Conservation (phyloP, 2,797 vertebrate genomes). For the Thalassophryne amazonica region DNA sequence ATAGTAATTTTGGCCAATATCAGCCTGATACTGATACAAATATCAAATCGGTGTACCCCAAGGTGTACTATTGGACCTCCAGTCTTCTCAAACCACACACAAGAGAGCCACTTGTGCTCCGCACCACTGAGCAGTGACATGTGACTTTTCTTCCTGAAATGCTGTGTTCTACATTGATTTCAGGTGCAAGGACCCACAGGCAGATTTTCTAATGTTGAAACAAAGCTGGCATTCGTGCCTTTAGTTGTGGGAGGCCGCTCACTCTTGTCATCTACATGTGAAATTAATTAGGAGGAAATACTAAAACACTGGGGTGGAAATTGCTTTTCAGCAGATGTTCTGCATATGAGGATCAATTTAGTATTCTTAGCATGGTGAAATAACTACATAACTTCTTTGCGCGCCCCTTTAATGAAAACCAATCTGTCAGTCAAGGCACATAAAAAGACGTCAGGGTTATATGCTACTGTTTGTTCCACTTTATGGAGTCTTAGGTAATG, state of each 20-base stretch:
- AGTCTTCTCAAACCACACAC: too few relatives aligned
- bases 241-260: constrained; percentile 79
- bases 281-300: constrained; percentile 89
- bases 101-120: constrained; percentile 20
- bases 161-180: constrained; percentile 59
- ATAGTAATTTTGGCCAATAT: too few relatives aligned
- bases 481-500: constrained; percentile 81
- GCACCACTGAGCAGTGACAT: constrained; percentile 44
- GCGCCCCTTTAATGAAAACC: constrained; percentile 79
- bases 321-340: constrained; percentile 86
- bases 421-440: constrained; percentile 78
- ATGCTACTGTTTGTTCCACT: constrained; percentile 84
- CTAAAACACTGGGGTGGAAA: constrained; percentile 87
- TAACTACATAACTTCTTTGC: constrained; percentile 68
- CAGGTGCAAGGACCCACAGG: constrained; percentile 63
- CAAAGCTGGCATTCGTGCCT: constrained; percentile 83
- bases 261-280: constrained; percentile 84
- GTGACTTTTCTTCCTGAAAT: constrained; percentile 57
- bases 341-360: constrained; percentile 82
- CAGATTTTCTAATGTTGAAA: constrained; percentile 68
- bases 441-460: constrained; percentile 70
- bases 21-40: too few relatives aligned
- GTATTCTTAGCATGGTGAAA: constrained; percentile 74
- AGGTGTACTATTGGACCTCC: too few relatives aligned
- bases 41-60: too few relatives aligned